Conservation (phyloP, 92 coral and sea anemone genomes). For the Epizoanthus illoricatus region DNA sequence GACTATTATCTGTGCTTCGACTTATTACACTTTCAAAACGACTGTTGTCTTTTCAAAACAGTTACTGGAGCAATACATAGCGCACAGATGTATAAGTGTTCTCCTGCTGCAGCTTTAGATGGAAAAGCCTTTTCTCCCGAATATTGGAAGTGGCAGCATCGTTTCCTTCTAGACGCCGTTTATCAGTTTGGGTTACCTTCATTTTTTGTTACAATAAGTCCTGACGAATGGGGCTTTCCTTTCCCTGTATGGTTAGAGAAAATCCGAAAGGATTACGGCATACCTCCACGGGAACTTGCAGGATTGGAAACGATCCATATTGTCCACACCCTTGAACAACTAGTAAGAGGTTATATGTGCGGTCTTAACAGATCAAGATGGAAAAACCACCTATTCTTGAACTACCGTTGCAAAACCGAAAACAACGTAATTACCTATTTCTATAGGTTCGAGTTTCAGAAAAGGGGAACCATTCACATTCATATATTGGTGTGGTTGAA, state of each 20-base stretch:
- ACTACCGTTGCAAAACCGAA: not conserved
- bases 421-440: slow-evolving; percentile 38
- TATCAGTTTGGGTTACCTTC: slow-evolving; percentile 16
- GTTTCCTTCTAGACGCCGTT: not conserved
- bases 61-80: slow-evolving; percentile 23
- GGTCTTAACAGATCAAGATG: not conserved
- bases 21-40: slow-evolving; percentile 9
- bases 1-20: not conserved
- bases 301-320: not conserved
- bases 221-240: slow-evolving; percentile 21
- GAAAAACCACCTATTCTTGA: not conserved
- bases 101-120: not conserved
- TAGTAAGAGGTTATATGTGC: slow-evolving; percentile 7
- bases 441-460: slow-evolving; percentile 52
- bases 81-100: not conserved
- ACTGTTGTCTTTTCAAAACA: slow-evolving; percentile 10
- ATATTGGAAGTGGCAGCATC: slow-evolving; percentile 37
- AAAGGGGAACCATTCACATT: slow-evolving; percentile 37
- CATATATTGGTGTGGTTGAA: slow-evolving; percentile 53
- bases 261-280: too few relatives aligned
- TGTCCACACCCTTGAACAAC: not conserved
- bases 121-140: not conserved
- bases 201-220: not conserved
- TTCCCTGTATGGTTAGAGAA: not conserved
- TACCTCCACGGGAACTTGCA: too few relatives aligned